Conservation (phyloP, 2,888 invertebrate genomes). For the Gari tellinella region DNA sequence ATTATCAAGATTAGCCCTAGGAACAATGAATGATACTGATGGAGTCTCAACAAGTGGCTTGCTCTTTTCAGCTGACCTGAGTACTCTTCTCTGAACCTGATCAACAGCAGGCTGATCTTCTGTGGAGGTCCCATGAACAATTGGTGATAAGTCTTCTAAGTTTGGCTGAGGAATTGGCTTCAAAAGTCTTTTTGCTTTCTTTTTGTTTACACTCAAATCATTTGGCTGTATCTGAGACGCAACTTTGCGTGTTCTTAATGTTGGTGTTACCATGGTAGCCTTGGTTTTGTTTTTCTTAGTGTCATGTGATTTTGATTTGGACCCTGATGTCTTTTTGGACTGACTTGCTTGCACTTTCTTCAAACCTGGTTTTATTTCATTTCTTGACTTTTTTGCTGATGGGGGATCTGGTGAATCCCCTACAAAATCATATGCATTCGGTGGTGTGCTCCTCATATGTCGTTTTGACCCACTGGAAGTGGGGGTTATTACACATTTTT, state of each 20-base stretch:
- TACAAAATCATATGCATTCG: conserved; percentile 28
- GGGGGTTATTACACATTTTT: no score
- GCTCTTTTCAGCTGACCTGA: conserved; percentile 7
- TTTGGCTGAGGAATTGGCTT: conserved; percentile 27
- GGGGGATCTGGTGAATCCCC: conserved; percentile 25
- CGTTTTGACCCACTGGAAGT: no score
- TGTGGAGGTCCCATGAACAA: conserved; percentile 5
- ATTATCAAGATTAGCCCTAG: neutral
- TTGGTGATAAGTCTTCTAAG: conserved; percentile 36
- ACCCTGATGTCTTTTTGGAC: no score
- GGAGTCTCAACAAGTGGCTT: conserved; percentile 8
- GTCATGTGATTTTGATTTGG: no score
- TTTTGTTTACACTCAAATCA: no score
- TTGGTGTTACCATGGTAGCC: no score
- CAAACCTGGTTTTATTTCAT: no score
- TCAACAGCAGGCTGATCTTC: neutral
- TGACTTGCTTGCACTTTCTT: no score
- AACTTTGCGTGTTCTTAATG: no score
- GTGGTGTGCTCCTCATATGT: conserved; percentile 7
- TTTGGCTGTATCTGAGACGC: no score
- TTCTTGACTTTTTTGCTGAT: no score
- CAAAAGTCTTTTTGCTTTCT: conserved; percentile 1
- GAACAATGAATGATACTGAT: conserved; percentile 29
- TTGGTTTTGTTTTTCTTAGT: no score
- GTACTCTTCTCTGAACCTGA: neutral